These are phyloP conservation scores for Acanthoscelides obtectus DNA, from an alignment of 2,888 invertebrate genomes.

Conservation along the genomic window DNA sequence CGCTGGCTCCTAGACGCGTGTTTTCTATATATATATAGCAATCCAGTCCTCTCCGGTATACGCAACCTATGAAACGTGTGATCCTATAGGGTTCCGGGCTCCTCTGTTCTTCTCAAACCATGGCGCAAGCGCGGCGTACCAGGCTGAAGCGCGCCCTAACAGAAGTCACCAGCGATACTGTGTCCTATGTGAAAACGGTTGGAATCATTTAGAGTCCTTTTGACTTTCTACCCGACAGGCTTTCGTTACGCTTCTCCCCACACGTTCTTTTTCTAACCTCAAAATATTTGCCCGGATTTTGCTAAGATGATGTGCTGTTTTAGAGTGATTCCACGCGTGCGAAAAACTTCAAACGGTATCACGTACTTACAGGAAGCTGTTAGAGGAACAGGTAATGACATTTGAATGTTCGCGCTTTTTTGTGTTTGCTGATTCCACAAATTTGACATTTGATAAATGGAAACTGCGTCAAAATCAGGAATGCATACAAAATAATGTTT, in stretches of 20 bases:
- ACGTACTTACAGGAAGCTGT: conserved; percentile 24
- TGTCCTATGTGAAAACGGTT: conserved; percentile 88
- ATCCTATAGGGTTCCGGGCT: conserved; percentile 62
- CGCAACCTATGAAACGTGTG: conserved; percentile 18
- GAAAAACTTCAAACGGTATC: conserved; percentile 16
- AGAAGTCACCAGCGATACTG: conserved; percentile 82
- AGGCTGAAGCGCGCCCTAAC: conserved; percentile 85
- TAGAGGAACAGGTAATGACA: conserved; percentile 28
- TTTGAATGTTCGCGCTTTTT: background rate
- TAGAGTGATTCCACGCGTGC: conserved; percentile 3
- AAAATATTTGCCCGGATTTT: background rate
- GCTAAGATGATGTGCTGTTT: conserved; percentile 11
- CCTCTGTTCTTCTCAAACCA: conserved; percentile 86
- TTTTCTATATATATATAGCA: background rate
- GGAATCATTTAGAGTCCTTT: conserved; percentile 37
- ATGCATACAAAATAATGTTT: too few relatives aligned
- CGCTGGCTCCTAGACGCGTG: background rate
- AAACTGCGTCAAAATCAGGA: too few relatives aligned
- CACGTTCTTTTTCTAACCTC: conserved; percentile 4
- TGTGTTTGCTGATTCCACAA: conserved; percentile 1
- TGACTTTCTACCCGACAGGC: conserved; percentile 34
- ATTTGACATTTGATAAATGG: too few relatives aligned
- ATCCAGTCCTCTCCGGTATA: background rate
- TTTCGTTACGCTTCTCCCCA: conserved; percentile 29
- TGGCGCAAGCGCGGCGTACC: conserved; percentile 82